These are phyloP conservation scores for Cepphus grylle DNA, from an alignment of 2,113 vertebrate species.

Conservation along the genomic window DNA sequence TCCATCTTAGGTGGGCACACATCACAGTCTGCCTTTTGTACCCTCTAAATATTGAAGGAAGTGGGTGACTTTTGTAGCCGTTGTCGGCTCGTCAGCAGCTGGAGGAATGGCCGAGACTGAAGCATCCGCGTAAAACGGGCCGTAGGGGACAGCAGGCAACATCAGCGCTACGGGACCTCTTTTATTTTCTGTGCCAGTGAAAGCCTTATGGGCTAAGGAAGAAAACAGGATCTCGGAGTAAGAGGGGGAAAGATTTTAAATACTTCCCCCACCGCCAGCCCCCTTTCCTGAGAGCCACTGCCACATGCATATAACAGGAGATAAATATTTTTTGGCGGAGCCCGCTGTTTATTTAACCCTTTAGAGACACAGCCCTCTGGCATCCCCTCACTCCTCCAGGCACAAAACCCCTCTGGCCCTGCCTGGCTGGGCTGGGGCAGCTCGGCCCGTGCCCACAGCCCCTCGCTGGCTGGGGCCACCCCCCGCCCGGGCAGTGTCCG, in stretches of 20 bases:
- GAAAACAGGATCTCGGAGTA: not conserved
- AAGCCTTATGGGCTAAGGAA: not conserved
- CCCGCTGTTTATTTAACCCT: slow-evolving; percentile 51
- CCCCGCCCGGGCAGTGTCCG: not conserved
- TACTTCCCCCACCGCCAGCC: not conserved
- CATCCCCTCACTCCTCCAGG: not conserved
- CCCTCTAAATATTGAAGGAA: not conserved
- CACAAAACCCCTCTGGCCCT: not conserved
- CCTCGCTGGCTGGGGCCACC: fast-evolving
- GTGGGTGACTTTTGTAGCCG: fast-evolving
- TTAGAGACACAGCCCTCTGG: not conserved
- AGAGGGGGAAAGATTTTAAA: not conserved
- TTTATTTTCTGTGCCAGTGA: not conserved
- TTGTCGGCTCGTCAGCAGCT: fast-evolving
- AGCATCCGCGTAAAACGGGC: fast-evolving
- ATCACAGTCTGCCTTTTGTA: not conserved
- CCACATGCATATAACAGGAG: not conserved
- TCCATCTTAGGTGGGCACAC: not conserved
- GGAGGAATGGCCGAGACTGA: not conserved
- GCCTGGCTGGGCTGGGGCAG: not conserved
- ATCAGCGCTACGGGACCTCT: not conserved
- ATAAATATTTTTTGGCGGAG: slow-evolving; percentile 11
- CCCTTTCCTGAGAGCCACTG: not conserved
- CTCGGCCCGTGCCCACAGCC: not conserved
- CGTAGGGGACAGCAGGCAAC: not conserved